Percentiles rank a stretch among this genome's conserved stretches.
phyloP scores from a whole-genome alignment of 2,888 invertebrate species.

The Papilio protenor region DNA sequence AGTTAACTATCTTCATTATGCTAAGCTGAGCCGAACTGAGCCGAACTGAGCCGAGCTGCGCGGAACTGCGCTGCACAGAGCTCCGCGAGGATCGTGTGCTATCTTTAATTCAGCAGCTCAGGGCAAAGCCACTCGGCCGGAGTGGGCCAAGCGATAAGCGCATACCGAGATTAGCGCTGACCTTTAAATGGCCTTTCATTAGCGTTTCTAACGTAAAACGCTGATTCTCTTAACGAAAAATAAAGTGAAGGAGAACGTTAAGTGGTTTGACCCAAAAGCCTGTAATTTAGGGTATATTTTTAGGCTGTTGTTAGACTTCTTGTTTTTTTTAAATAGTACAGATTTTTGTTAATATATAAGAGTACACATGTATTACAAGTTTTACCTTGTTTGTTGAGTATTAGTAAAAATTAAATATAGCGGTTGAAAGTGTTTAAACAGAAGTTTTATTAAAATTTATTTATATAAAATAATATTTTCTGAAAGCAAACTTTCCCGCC shows the following conservation, averaged over 20 bases:
- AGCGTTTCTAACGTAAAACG: slow-evolving; percentile 15
- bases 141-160: slow-evolving; percentile 42
- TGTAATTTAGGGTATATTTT: neutral
- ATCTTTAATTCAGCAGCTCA: slow-evolving; percentile 53
- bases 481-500: neutral
- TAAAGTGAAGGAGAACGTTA: slow-evolving; percentile 40
- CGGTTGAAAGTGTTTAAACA: neutral
- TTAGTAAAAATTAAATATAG: neutral
- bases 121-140: slow-evolving; percentile 30
- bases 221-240: slow-evolving; percentile 11
- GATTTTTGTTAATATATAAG: neutral
- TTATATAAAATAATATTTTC: neutral
- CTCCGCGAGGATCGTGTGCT: slow-evolving; percentile 46
- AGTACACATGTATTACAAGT: neutral
- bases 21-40: neutral
- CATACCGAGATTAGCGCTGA: slow-evolving; percentile 31
- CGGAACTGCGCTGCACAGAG: slow-evolving; percentile 41
- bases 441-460: no score
- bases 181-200: slow-evolving; percentile 30
- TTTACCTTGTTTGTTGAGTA: no score
- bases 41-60: slow-evolving; percentile 7
- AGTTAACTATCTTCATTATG: neutral
- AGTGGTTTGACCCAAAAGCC: slow-evolving; percentile 12
- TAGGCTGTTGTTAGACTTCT: neutral
- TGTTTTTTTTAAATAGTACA: neutral